A percentile compares a stretch with the other conserved stretches of the same genome.
Conservation (phyloP, 53 echinoderm and acorn worm genomes). For the Mesocentrotus franciscanus region DNA sequence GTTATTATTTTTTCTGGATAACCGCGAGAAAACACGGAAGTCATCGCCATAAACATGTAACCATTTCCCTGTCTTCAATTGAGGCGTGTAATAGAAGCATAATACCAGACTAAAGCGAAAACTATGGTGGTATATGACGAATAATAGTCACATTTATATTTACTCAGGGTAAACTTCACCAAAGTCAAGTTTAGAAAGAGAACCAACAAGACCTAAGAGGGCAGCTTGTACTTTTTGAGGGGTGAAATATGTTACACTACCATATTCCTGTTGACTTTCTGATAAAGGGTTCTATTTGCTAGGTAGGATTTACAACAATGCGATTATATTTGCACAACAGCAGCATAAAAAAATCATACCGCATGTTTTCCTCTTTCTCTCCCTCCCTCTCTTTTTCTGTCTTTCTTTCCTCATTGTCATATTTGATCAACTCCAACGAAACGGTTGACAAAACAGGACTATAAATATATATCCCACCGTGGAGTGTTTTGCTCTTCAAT, state of each 20-base stretch:
- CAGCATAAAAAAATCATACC: constrained; percentile 36
- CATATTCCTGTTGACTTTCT: constrained; percentile 52
- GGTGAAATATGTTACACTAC: constrained; percentile 64
- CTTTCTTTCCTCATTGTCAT: background rate
- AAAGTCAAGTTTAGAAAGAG: constrained; percentile 58
- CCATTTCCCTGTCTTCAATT: background rate
- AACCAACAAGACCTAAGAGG: background rate
- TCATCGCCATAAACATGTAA: background rate
- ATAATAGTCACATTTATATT: constrained; percentile 68
- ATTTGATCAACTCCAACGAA: background rate
- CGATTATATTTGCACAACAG: constrained; percentile 52
- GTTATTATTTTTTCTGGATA: background rate
- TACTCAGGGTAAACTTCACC: constrained; percentile 43
- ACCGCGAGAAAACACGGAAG: background rate
- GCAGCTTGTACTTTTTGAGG: constrained; percentile 43
- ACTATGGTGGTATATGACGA: constrained; percentile 33
- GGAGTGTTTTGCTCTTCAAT: constrained; percentile 31
- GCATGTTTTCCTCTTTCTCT: background rate
- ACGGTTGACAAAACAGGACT: constrained; percentile 51
- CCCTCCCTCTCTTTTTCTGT: constrained; percentile 1
- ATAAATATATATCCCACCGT: constrained; percentile 38
- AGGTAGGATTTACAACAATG: constrained; percentile 59
- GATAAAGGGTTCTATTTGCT: constrained; percentile 42
- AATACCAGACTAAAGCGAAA: constrained; percentile 40
- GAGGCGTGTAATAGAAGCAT: background rate